Conservation (phyloP, 2,113 vertebrate species). For the Calyptommatus sinebrachiatus region DNA sequence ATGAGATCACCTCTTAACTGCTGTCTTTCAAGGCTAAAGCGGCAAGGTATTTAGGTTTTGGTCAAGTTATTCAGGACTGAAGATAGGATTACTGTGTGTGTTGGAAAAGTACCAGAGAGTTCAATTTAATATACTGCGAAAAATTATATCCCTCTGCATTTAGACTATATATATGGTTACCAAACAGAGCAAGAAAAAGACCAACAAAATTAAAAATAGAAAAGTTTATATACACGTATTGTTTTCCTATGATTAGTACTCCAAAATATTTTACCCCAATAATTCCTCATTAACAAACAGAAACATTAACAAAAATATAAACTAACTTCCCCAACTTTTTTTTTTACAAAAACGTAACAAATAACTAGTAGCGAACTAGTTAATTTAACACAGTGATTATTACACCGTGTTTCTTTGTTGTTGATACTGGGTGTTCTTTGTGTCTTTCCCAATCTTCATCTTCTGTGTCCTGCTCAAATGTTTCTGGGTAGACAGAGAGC, state of each 20-base stretch:
- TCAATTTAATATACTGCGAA: constrained; percentile 2
- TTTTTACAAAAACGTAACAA: constrained; percentile 45
- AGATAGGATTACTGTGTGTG: too few species aligned
- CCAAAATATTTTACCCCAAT: constrained; percentile 40
- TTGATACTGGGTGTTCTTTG: constrained; percentile 63
- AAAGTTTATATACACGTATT: constrained; percentile 40
- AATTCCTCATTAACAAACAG: constrained; percentile 52
- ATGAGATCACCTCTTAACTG: too few species aligned
- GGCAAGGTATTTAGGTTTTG: too few species aligned
- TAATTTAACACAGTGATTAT: constrained; percentile 75
- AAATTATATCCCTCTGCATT: constrained; percentile 27
- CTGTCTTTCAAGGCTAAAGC: too few species aligned
- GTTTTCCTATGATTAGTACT: constrained; percentile 48
- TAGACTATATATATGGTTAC: constrained; percentile 27
- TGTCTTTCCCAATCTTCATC: constrained; percentile 75
- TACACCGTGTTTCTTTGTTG: constrained; percentile 69
- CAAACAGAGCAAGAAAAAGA: constrained; percentile 42
- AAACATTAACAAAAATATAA: constrained; percentile 62
- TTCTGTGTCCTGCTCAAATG: constrained; percentile 75
- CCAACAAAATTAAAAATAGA: constrained; percentile 44
- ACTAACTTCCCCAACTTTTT: constrained; percentile 32
- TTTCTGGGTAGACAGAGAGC: constrained; percentile 68
- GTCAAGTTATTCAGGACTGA: too few species aligned
- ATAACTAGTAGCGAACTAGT: constrained; percentile 28
- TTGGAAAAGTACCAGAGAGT: background rate